phyloP scores from a whole-genome alignment of 2,888 invertebrate genomes.

The Drosophila flavopinicola region DNA sequence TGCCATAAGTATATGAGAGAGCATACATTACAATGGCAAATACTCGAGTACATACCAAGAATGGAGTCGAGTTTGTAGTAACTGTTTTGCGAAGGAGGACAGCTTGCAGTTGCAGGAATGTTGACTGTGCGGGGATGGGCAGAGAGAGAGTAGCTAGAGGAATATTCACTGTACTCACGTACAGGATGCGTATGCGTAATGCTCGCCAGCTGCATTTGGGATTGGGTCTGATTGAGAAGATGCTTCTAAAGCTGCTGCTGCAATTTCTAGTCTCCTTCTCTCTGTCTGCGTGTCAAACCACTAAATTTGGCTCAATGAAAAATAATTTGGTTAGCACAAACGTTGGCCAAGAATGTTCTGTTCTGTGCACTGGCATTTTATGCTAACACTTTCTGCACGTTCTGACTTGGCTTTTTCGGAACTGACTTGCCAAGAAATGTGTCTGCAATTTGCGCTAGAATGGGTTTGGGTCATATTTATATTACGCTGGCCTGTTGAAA shows the following conservation, averaged over 20 bases:
- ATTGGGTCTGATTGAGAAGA: conserved; percentile 28
- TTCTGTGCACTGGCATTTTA: conserved; percentile 25
- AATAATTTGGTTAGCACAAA: conserved; percentile 68
- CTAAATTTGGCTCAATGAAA: conserved; percentile 58
- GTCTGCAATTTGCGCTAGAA: conserved; percentile 27
- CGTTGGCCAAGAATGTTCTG: conserved; percentile 31
- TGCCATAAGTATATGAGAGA: conserved; percentile 51
- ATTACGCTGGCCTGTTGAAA: conserved; percentile 41
- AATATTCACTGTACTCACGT: conserved; percentile 19
- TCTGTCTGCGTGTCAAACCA: conserved; percentile 47
- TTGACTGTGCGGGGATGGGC: not conserved
- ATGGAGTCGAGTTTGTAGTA: too few species aligned
- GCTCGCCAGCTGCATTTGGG: conserved; percentile 23
- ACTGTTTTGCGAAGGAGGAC: conserved; percentile 3
- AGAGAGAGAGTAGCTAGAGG: not conserved
- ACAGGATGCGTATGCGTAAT: conserved; percentile 42
- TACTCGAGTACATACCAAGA: conserved; percentile 28
- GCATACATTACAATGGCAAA: conserved; percentile 56
- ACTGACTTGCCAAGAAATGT: conserved; percentile 52
- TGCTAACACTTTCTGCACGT: conserved; percentile 52
- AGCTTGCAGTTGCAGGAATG: conserved; percentile 28
- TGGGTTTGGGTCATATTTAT: conserved; percentile 40
- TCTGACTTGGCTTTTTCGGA: conserved; percentile 28
- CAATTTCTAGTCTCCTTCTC: conserved; percentile 6
- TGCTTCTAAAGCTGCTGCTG: not conserved